These are phyloP conservation scores for Tetrao urogallus DNA, from an alignment of 2,113 vertebrate species.

Conservation along the genomic window DNA sequence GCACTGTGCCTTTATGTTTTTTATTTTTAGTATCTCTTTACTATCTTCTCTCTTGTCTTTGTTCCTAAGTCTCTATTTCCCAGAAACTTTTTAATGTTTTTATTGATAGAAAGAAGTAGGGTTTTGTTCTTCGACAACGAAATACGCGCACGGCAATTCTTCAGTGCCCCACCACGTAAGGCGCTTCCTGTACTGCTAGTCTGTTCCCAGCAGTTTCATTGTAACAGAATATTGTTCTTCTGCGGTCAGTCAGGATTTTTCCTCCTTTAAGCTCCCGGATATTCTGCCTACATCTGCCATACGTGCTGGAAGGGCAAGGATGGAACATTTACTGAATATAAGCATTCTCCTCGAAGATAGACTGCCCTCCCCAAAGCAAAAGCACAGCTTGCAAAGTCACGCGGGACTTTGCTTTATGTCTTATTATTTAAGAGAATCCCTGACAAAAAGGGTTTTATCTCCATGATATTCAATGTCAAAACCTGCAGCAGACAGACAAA, in stretches of 20 bases:
- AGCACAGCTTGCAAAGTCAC: neutral
- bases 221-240: neutral
- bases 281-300: neutral
- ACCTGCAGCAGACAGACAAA: neutral
- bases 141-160: neutral
- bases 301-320: fast-evolving
- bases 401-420: neutral
- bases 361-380: neutral
- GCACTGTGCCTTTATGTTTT: neutral
- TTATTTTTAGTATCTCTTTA: neutral
- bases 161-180: neutral
- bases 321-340: neutral
- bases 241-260: neutral
- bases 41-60: neutral
- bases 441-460: neutral
- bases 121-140: neutral
- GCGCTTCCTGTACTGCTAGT: neutral
- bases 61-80: neutral
- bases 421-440: neutral
- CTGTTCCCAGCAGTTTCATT: neutral
- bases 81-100: neutral
- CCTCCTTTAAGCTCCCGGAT: neutral
- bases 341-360: neutral
- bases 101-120: neutral
- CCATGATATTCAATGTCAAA: neutral